Base-by-base conservation (phyloP, 30 jellyfish, hydroid and myxozoan species). In the Sanderia malayensis region DNA sequence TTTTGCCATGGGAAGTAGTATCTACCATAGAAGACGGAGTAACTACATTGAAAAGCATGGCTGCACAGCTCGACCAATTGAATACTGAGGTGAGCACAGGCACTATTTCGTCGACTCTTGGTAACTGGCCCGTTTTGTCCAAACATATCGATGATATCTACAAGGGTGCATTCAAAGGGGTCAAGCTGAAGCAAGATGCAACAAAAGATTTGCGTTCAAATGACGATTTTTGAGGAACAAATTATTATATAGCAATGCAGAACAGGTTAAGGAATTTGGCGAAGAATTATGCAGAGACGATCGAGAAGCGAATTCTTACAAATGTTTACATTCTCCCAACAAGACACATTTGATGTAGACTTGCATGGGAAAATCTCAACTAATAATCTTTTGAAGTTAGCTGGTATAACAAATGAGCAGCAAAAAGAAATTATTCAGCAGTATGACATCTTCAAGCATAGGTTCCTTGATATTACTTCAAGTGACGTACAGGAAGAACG, bases 111-210 rank as follows among this genome's bases (percentile, higher is more conserved):
- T 71, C 83, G 29, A 53, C 2, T 27, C 29, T 52, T 47, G n/a
- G n/a, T n/a, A n/a, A n/a, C n/a, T 71, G 73, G 73, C 83, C 73
- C 55, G 53, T 47, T 71, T 66, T 71, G 31, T 52, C 83, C 1
- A 32, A 71, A 33, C 73, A 71, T 53, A 26, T 71, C 53, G 83
- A 28, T 44, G 63, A 71, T 31, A 71, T 71, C 25, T 58, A 71
- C 44, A 37, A 7, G 15, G 25, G 25, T 13, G 71, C 19, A 59
- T 59, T 59, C 25, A 13, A 34, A 1, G 73, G 83, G 2, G n/a
- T n/a, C n/a, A n/a, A n/a, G n/a, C n/a, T n/a, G n/a, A n/a, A n/a
- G n/a, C n/a, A n/a, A n/a, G n/a, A n/a, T n/a, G n/a, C n/a, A n/a
- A n/a, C n/a, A n/a, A n/a, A n/a, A n/a, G n/a, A n/a, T n/a, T n/a